These are phyloP conservation scores for Microcebus tavaratra DNA, from an alignment of 2,113 vertebrate species.

Conservation along the genomic window DNA sequence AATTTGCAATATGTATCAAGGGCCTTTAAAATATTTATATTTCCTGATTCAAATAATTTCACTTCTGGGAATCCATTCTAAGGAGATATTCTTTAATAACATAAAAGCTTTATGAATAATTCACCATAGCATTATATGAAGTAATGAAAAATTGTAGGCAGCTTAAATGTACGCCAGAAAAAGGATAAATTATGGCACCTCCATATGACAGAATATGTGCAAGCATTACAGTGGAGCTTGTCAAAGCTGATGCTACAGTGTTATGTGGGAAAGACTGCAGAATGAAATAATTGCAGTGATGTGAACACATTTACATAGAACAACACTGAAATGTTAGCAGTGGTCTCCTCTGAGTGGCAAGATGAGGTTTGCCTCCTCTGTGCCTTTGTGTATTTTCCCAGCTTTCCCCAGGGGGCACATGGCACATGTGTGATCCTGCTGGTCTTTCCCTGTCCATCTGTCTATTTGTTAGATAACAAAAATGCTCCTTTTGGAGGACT, in stretches of 20 bases:
- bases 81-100: not conserved
- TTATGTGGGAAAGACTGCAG: not conserved
- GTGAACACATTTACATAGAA: not conserved
- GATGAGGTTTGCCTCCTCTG: not conserved
- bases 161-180: not conserved
- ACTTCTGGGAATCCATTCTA: not conserved
- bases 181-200: not conserved
- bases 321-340: too few relatives aligned
- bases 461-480: not conserved
- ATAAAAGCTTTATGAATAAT: not conserved
- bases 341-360: not conserved
- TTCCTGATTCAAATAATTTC: not conserved
- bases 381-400: not conserved
- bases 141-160: not conserved
- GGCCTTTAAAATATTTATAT: not conserved
- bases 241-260: not conserved
- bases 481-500: not conserved
- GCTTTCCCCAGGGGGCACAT: not conserved
- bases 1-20: not conserved
- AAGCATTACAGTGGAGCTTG: fast-evolving
- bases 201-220: not conserved
- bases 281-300: not conserved
- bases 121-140: not conserved
- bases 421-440: not conserved
- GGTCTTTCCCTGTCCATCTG: not conserved